Evolutionary conservation across 2,797 vertebrate species (phyloP).

Genomic region (Denticeps clupeoides): DNA sequence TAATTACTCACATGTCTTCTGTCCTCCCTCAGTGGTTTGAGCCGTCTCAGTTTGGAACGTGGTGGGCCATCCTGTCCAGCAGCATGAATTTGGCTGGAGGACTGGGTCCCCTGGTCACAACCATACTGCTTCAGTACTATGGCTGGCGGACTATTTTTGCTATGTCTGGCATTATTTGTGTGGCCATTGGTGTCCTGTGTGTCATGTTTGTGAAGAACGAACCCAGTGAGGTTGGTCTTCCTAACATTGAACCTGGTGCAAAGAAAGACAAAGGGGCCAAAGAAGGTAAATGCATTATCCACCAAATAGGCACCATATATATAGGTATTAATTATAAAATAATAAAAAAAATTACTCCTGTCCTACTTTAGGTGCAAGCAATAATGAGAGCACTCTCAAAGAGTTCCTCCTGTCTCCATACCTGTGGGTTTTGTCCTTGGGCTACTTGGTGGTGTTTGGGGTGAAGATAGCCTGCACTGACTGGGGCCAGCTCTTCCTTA

Average conservation of each 20-base stretch:
- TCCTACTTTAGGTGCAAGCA: constrained; percentile 40
- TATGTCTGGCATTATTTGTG: constrained; percentile 72
- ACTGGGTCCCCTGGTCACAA: constrained; percentile 80
- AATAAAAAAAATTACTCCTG: too few relatives aligned
- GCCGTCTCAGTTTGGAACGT: constrained; percentile 94
- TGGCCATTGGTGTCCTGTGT: constrained; percentile 69
- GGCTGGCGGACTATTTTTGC: constrained; percentile 82
- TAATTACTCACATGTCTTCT: not conserved
- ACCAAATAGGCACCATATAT: not conserved
- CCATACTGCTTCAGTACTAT: constrained; percentile 74
- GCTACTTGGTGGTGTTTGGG: constrained; percentile 90
- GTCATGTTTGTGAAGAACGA: constrained; percentile 80
- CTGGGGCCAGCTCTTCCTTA: constrained; percentile 96
- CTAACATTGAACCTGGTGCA: constrained; percentile 60
- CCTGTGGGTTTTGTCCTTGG: constrained; percentile 87
- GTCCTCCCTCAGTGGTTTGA: constrained; percentile 78
- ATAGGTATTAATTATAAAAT: too few relatives aligned
- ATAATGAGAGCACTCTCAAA: constrained; percentile 68
- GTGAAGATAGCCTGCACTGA: constrained; percentile 94
- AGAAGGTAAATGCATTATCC: constrained; percentile 56
- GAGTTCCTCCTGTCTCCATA: constrained; percentile 89
- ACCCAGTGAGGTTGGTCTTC: constrained; percentile 83
- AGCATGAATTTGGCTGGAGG: constrained; percentile 97
- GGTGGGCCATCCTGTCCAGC: constrained; percentile 90
- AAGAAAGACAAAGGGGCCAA: constrained; percentile 72